Evolutionary conservation across 2,888 invertebrate genomes (phyloP).

Genomic region (Drosophila koepferae): DNA sequence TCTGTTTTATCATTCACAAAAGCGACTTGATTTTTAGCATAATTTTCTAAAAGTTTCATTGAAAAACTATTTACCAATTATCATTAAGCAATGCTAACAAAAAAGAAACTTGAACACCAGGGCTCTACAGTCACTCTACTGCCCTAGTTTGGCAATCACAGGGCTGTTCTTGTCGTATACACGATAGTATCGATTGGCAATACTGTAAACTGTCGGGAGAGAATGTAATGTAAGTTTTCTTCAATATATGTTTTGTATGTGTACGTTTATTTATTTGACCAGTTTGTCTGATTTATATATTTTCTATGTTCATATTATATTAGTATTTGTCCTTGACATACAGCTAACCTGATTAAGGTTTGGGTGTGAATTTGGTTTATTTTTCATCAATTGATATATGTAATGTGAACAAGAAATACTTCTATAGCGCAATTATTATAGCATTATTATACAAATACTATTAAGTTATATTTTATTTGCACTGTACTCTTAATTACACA

Average conservation of each 20-base stretch:
- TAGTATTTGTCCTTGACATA: not conserved
- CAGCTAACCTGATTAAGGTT: not conserved
- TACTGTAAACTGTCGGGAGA: not conserved
- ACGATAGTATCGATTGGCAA: slow-evolving; percentile 9
- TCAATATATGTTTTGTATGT: not conserved
- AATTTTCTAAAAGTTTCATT: not conserved
- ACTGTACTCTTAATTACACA: too few relatives aligned
- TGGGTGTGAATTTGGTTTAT: not conserved
- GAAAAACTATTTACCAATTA: slow-evolving; percentile 57
- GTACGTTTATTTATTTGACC: not conserved
- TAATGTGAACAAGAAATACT: too few relatives aligned
- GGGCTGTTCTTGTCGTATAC: not conserved
- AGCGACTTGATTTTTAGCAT: slow-evolving; percentile 4
- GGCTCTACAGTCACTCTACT: slow-evolving; percentile 48
- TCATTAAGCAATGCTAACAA: slow-evolving; percentile 68
- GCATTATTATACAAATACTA: not conserved
- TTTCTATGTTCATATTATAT: not conserved
- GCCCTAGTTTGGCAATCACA: slow-evolving; percentile 32
- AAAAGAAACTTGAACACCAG: slow-evolving; percentile 62
- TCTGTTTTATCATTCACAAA: not conserved
- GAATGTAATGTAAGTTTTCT: not conserved
- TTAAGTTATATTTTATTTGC: not conserved
- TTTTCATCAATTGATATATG: not conserved
- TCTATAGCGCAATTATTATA: not conserved
- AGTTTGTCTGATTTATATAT: not conserved